Conservation (phyloP, 2,888 invertebrate species). For the Thecocarcelia acutangulata region DNA sequence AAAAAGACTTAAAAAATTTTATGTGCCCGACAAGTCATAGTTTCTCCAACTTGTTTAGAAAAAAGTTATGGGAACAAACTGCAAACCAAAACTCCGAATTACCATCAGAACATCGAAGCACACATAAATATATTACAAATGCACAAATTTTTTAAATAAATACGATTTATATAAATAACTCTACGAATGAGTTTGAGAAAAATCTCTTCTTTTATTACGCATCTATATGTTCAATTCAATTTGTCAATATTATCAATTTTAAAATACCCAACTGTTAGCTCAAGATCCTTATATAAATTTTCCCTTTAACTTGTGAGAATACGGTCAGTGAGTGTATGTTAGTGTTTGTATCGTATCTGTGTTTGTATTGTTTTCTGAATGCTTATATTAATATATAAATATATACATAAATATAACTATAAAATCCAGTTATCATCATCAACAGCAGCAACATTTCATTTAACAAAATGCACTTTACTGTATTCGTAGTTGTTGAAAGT, state of each 20-base stretch:
- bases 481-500: slow-evolving; percentile 34
- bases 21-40: too few species aligned
- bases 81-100: too few species aligned
- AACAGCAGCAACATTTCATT: slow-evolving; percentile 32
- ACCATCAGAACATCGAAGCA: too few species aligned
- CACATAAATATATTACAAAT: too few species aligned
- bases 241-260: slow-evolving; percentile 68
- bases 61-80: too few species aligned
- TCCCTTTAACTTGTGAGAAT: not conserved
- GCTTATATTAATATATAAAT: not conserved
- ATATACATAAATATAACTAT: slow-evolving; percentile 44
- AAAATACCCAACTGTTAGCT: slow-evolving; percentile 58
- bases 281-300: not conserved
- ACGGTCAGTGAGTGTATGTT: not conserved
- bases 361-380: not conserved
- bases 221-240: slow-evolving; percentile 67
- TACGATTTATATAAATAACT: slow-evolving; percentile 14
- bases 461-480: slow-evolving; percentile 40
- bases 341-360: slow-evolving; percentile 7
- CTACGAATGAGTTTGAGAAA: not conserved
- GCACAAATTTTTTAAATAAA: too few species aligned
- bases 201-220: slow-evolving; percentile 41
- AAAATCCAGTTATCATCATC: slow-evolving; percentile 50
- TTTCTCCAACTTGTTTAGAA: too few species aligned
- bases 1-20: too few species aligned